phyloP scores from a whole-genome alignment of 2,888 invertebrate species.

The Acrobasis suavella region DNA sequence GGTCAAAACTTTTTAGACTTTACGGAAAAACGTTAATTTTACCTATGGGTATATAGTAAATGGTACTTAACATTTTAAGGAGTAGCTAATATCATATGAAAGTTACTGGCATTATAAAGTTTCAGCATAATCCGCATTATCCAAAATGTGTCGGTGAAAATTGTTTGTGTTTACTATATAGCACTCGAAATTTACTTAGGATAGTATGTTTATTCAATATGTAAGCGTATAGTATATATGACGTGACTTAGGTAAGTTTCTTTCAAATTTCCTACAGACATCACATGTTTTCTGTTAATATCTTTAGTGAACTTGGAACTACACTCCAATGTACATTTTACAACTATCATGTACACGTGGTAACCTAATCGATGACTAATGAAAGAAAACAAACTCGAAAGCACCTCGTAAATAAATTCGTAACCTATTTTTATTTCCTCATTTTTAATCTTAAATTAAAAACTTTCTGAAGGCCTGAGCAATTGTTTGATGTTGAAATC shows the following conservation, averaged over 20 bases:
- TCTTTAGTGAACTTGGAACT: too few relatives aligned
- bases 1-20: background rate
- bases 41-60: background rate
- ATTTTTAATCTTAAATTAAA: too few relatives aligned
- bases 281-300: too few relatives aligned
- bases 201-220: background rate
- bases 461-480: too few relatives aligned
- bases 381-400: too few relatives aligned
- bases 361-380: too few relatives aligned
- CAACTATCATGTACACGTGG: too few relatives aligned
- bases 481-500: too few relatives aligned
- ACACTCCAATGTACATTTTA: too few relatives aligned
- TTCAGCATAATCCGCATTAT: slow-evolving; percentile 3
- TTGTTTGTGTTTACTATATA: slow-evolving; percentile 16
- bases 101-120: background rate
- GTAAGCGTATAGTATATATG: background rate
- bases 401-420: too few relatives aligned
- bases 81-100: background rate
- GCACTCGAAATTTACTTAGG: background rate
- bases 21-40: background rate
- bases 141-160: slow-evolving; percentile 7
- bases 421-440: too few relatives aligned
- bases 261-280: background rate
- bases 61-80: background rate
- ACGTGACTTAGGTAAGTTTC: background rate